Evolutionary conservation across 2,888 invertebrate species (phyloP), one percentile per base, ranked within the genome.

Genomic region (Athalia cordata): DNA sequence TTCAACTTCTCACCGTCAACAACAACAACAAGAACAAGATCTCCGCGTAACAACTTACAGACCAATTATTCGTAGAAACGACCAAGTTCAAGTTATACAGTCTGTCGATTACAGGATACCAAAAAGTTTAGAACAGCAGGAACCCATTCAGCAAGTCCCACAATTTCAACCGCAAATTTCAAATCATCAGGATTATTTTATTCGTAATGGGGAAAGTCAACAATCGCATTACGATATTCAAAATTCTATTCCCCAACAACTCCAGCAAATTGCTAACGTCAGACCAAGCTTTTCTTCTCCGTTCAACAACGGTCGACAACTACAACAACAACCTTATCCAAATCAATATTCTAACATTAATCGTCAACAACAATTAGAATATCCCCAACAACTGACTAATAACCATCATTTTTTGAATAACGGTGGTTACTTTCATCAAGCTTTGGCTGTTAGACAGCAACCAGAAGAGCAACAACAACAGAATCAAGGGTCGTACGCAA

Each of bases 11-110:
- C 81, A 81, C 49, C 65, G 79, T 79, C 79, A 81, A 66, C 83
- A 72, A 84, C 77, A 79, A 8, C 7, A 67, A 13, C 11, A 55
- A 9, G 15, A 15, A 68, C 57, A 84, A 59, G 81, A 85, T 74
- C 87, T 86, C 59, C 86, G 85, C 77, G 86, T 89, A 55, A 89
- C 89, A 50, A 89, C 89, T 9, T 89, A 89, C 81, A 86, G 89
- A 61, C 87, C 88, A 47, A 77, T 83, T 49, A 81, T 85, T 9
- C 87, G 87, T 65, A 86, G 85, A 15, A 86, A 85, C 78, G 86
- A 87, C 81, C 84, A 84, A 13, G 83, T 89, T 62, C 87, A 88
- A 79, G 85, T 86, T 66, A 82, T 88, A 11, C 87, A 86, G 59
- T 85, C 89, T 47, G 78, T 88, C 77, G 87, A 89, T 77, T 88